Evolutionary conservation across 2,113 vertebrate species (phyloP), one percentile per base, ranked within the genome.

Genomic region (Geococcyx californianus): DNA sequence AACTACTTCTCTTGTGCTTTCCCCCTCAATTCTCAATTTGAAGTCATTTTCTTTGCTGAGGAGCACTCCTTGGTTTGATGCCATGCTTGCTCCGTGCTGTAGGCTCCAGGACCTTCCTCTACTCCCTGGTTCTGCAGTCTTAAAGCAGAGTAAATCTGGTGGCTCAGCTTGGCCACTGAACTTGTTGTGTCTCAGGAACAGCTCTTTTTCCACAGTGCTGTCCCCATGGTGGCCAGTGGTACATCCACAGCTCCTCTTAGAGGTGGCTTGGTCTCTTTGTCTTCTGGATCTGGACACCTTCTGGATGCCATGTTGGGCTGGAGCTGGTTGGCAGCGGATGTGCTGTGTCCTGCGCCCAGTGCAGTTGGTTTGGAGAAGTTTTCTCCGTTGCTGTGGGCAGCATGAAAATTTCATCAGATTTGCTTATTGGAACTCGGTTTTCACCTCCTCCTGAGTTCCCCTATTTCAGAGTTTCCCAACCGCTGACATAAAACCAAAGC

Each of bases 161-260:
- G 1, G 3, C 36, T 49, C 66, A 13, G 1, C 54, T 33, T 7
- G 2, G 25, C n/a, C 9, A 0, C 40, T 34, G 1, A 9, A 9
- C 36, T 4, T 9, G 2, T 26, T 31, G 10, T 33, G 4, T 9
- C 45, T 45, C 4, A 10, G 12, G 42, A 19, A 31, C 51, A 24
- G 59, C 82, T 10, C 49, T 24, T 29, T 11, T 12, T 7, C 23
- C 5, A 5, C 82, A 7, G 29, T 4, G 5, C 54, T 20, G 12
- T 33, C 26, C 54, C 38, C 3, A 20, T 3, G 2, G 1, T 9
- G 20, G 31, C 11, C 11, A 10, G 5, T 1, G 47, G 44, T 44
- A 29, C 55, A 4, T 15, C 51, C 70, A 6, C 21, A n/a, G 11
- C 40, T 56, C 40, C 34, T 74, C 49, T 59, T 31, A 3, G 24